Evolutionary conservation across 2,888 invertebrate genomes (phyloP), one percentile per base, ranked within the genome.

Genomic region (Caenorhabditis sp.): DNA sequence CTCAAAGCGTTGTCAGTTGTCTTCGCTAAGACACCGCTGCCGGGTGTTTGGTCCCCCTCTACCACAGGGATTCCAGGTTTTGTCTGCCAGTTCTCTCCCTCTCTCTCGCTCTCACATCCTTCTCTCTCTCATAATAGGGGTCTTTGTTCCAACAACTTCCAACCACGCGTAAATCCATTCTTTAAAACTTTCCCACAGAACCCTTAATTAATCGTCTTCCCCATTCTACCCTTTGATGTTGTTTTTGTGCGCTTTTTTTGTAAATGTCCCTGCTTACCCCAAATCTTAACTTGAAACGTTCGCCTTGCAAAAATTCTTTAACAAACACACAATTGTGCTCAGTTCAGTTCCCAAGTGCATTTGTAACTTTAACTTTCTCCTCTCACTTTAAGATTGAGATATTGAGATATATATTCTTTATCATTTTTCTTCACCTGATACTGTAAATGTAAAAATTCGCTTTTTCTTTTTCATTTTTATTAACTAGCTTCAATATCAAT

Each of bases 71-170:
- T 76, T 72, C 58, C 72, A 74, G 72, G 72, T 74, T 65, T 28
- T 64, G 72, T 74, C 72, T 74, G 72, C 72, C 72, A 74, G 72
- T 74, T 74, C 58, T 40, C 28, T 18, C 53, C 44, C 55, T 56
- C 24, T 18, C 53, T 32, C 55, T 56, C 24, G n/a, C n/a, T n/a
- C n/a, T n/a, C n/a, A n/a, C n/a, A n/a, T n/a, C n/a, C n/a, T n/a
- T 68, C 47, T 72, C 62, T 72, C 72, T 65, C 72, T 40, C 62
- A 74, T 65, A 65, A 74, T 74, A 74, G 72, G 72, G 72, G 72
- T 74, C 72, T 72, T 74, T 65, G 58, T 74, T 74, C 72, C 72
- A 74, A 74, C 72, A 74, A 65, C 50, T 74, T 74, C 72, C 72
- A 74, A 74, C 72, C 72, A 74, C 72, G 72, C 72, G 72, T 74